A percentile compares a stretch with the other conserved stretches of the same genome.
Conservation (phyloP, 2,797 vertebrate genomes). For the Halcyon leucocephala region DNA sequence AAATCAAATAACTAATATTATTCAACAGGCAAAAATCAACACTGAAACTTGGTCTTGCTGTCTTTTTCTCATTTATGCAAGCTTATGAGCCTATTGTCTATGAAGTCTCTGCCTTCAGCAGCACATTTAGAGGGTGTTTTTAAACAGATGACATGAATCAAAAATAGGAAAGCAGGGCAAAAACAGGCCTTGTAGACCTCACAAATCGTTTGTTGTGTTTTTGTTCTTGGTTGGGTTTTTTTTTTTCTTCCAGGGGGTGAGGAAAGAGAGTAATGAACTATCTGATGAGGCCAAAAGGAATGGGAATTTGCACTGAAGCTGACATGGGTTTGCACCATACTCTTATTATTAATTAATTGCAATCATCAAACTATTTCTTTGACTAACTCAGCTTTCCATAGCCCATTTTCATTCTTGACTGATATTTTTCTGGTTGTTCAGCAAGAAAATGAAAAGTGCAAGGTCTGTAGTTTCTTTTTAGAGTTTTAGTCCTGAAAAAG, state of each 20-base stretch:
- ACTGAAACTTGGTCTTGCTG: not conserved
- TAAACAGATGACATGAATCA: not conserved
- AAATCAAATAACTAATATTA: constrained; percentile 57
- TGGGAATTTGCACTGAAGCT: not conserved
- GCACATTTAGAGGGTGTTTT: constrained; percentile 28
- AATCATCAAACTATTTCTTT: constrained; percentile 18
- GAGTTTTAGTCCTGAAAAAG: not conserved
- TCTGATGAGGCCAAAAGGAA: not conserved
- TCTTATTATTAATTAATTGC: constrained; percentile 28
- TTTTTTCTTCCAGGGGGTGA: not conserved
- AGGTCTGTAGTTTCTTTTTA: not conserved
- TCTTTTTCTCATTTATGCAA: constrained; percentile 43
- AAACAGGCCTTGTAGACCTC: not conserved
- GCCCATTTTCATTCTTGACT: constrained; percentile 22
- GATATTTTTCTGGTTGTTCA: constrained; percentile 35
- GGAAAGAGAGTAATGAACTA: not conserved
- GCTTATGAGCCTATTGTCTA: constrained; percentile 40
- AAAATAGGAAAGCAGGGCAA: not conserved
- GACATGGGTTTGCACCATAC: not conserved
- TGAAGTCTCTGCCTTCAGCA: not conserved
- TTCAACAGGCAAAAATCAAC: constrained; percentile 28
- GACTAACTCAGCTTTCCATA: constrained; percentile 22
- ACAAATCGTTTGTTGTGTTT: not conserved
- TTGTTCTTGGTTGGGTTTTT: not conserved
- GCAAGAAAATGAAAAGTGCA: constrained; percentile 13